These are phyloP conservation scores for Sturnus vulgaris DNA, from an alignment of 2,113 vertebrate genomes.

Conservation along the genomic window DNA sequence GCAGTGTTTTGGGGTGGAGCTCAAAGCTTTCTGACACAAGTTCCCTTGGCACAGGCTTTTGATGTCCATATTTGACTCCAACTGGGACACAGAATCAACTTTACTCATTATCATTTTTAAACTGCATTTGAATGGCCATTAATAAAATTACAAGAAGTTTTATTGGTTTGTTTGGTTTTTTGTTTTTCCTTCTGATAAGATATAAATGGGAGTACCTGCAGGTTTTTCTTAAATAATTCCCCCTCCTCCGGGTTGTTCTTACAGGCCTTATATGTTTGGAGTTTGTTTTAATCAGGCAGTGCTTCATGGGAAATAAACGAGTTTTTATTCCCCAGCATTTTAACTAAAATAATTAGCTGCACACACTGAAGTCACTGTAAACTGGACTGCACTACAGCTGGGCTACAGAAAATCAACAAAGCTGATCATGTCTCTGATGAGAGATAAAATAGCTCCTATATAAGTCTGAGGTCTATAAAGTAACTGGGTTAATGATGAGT, in stretches of 20 bases:
- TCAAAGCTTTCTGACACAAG: not conserved
- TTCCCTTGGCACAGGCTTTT: not conserved
- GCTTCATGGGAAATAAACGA: not conserved
- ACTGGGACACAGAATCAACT: not conserved
- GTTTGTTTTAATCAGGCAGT: not conserved
- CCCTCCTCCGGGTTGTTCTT: not conserved
- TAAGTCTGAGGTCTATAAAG: not conserved
- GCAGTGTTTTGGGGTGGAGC: not conserved
- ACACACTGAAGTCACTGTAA: slow-evolving; percentile 6
- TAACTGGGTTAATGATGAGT: slow-evolving; percentile 19
- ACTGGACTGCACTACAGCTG: slow-evolving; percentile 14
- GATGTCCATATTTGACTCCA: not conserved
- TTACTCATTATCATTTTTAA: not conserved
- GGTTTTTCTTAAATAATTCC: not conserved
- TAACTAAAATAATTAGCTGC: not conserved
- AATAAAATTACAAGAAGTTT: not conserved
- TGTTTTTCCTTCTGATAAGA: not conserved
- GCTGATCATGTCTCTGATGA: slow-evolving; percentile 15
- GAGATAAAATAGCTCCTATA: slow-evolving; percentile 32
- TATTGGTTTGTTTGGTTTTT: not conserved
- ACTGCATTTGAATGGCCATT: not conserved
- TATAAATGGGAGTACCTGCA: not conserved
- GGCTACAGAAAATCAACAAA: not conserved
- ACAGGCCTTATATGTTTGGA: not conserved
- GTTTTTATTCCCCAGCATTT: not conserved